phyloP scores from a whole-genome alignment of 2,888 invertebrate species.

The Liopterus haemorrhoidalis region DNA sequence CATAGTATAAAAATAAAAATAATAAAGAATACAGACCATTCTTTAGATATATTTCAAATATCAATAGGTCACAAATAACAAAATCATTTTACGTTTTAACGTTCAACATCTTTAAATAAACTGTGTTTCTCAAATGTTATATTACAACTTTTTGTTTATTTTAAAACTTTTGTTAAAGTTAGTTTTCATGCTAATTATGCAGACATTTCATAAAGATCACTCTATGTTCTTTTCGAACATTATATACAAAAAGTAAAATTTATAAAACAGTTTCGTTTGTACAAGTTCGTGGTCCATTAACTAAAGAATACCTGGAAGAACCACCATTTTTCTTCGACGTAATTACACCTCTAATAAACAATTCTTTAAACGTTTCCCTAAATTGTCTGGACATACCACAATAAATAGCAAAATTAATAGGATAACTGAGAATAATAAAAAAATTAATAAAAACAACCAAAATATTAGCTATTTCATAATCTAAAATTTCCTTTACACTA shows the following conservation, averaged over 20 bases:
- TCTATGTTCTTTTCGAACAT: no score
- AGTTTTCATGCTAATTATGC: no score
- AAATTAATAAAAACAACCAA: slow-evolving; percentile 82
- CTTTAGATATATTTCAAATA: no score
- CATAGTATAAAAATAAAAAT: no score
- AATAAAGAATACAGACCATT: no score
- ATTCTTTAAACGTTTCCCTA: slow-evolving; percentile 84
- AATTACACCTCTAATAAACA: slow-evolving; percentile 60
- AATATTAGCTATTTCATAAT: slow-evolving; percentile 72
- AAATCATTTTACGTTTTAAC: no score
- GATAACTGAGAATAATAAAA: slow-evolving; percentile 84
- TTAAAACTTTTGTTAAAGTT: no score
- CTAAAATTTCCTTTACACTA: slow-evolving; percentile 59
- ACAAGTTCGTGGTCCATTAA: slow-evolving; percentile 75
- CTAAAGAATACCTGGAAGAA: slow-evolving; percentile 72
- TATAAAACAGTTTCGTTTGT: slow-evolving; percentile 79
- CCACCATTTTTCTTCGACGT: slow-evolving; percentile 59
- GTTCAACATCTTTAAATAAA: no score
- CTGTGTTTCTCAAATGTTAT: no score
- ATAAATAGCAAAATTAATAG: slow-evolving; percentile 91
- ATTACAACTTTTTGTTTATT: no score
- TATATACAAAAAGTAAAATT: slow-evolving; percentile 28
- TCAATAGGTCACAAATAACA: no score
- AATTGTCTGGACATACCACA: slow-evolving; percentile 95
- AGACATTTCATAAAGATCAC: background rate